Evolutionary conservation across 1,140 invertebrate genomes (phyloP).

Genomic region (Drosophila sechellia): DNA sequence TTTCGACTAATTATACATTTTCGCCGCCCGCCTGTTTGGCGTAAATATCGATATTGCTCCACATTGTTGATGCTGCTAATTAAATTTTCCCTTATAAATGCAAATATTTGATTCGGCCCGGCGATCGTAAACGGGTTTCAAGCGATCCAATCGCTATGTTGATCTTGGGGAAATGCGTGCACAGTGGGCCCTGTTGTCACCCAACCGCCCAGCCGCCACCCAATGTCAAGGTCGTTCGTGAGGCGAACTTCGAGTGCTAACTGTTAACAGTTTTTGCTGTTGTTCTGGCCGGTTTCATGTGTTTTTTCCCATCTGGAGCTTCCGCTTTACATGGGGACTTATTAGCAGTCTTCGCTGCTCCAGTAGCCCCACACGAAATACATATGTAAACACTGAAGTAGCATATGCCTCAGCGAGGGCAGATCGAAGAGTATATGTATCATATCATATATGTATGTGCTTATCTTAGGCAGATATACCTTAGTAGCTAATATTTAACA

Average conservation of each 20-base stretch:
- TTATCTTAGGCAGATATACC: too few species aligned
- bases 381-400: conserved; percentile 26
- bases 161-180: conserved; percentile 8
- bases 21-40: conserved; percentile 9
- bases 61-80: conserved; percentile 61
- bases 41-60: conserved; percentile 29
- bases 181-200: conserved; percentile 24
- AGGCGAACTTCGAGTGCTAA: conserved; percentile 48
- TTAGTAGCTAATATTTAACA: too few species aligned
- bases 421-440: neutral
- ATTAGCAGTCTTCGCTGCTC: conserved; percentile 42
- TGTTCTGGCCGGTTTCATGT: conserved; percentile 1
- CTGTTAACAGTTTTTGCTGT: conserved; percentile 46
- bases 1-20: conserved; percentile 76
- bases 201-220: conserved; percentile 1
- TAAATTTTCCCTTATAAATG: conserved; percentile 68
- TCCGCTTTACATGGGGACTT: conserved; percentile 56
- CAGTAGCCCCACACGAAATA: conserved; percentile 25
- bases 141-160: conserved; percentile 41
- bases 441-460: too few species aligned
- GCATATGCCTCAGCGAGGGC: conserved; percentile 14
- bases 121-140: conserved; percentile 66
- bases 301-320: conserved; percentile 35
- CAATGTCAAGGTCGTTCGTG: conserved; percentile 65
- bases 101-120: conserved; percentile 67